A percentile compares a stretch with the other conserved stretches of the same genome.
phyloP scores from a whole-genome alignment of 1,140 invertebrate genomes.

The Leptestheria dahalacensis region DNA sequence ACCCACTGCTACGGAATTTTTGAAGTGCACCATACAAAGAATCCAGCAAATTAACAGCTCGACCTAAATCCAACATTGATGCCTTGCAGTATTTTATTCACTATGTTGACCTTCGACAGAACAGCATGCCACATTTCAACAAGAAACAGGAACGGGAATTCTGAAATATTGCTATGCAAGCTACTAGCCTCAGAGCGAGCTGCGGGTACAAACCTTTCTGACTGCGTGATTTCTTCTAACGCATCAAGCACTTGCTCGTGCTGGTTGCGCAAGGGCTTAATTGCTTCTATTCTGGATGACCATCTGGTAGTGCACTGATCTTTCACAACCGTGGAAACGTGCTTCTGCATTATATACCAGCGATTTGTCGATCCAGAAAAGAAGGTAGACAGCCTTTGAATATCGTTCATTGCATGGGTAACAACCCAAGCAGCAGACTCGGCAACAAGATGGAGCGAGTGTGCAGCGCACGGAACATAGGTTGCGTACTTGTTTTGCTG shows the following conservation, averaged over 20 bases:
- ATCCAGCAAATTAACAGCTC: background rate
- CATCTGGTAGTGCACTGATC: constrained; percentile 1
- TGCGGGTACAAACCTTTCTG: background rate
- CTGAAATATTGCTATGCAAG: background rate
- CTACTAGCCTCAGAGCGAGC: background rate
- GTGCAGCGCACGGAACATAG: constrained; percentile 5
- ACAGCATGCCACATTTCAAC: background rate
- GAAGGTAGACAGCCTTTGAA: constrained; percentile 6
- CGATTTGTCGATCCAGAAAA: constrained; percentile 1
- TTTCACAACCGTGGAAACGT: background rate
- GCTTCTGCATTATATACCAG: background rate
- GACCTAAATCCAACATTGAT: background rate
- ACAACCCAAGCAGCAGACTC: background rate
- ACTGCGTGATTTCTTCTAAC: background rate
- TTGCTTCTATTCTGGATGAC: constrained; percentile 2
- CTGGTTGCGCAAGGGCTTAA: constrained; percentile 2
- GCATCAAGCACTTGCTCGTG: background rate
- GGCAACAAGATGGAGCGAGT: constrained; percentile 1
- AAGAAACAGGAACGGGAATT: background rate
- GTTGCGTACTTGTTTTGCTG: constrained; percentile 15
- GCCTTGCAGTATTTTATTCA: background rate
- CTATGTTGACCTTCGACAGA: background rate
- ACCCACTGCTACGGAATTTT: background rate
- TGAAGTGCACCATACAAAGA: background rate
- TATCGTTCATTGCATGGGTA: background rate